Percentiles rank a stretch among this genome's conserved stretches.
These are phyloP conservation scores for Gymnocypris eckloni DNA, from an alignment of 2,797 vertebrate species.

Conservation along the genomic window DNA sequence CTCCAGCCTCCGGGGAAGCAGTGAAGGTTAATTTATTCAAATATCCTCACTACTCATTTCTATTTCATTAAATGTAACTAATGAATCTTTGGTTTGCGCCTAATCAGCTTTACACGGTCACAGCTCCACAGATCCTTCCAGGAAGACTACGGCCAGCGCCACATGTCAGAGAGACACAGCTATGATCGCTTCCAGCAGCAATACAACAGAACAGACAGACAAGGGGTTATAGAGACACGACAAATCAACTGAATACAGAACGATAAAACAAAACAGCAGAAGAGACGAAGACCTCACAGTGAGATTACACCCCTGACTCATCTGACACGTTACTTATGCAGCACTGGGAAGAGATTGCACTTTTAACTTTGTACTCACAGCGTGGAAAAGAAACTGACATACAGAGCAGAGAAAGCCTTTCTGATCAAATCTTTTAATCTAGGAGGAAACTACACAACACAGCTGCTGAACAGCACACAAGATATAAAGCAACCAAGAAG, in stretches of 20 bases:
- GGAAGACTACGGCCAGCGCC: slow-evolving; percentile 41
- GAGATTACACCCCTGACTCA: slow-evolving; percentile 35
- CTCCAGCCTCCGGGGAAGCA: slow-evolving; percentile 75
- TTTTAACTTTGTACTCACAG: neutral
- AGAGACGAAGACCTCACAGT: slow-evolving; percentile 34
- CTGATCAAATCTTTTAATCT: neutral
- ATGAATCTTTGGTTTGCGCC: slow-evolving; percentile 86
- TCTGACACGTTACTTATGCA: slow-evolving; percentile 23
- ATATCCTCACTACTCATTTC: slow-evolving; percentile 84
- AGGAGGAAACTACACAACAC: neutral
- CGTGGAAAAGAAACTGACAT: neutral
- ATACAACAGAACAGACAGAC: neutral
- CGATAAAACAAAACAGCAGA: neutral
- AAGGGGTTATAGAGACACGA: slow-evolving; percentile 1
- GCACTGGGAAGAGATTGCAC: slow-evolving; percentile 11
- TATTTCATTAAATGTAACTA: slow-evolving; percentile 86
- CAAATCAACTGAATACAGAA: neutral
- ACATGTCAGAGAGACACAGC: slow-evolving; percentile 52
- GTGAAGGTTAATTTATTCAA: slow-evolving; percentile 92
- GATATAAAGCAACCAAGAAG: neutral
- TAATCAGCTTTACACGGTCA: slow-evolving; percentile 84
- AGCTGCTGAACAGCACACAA: neutral
- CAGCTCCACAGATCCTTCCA: slow-evolving; percentile 60
- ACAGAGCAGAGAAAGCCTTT: neutral
- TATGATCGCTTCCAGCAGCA: slow-evolving; percentile 49